These are phyloP conservation scores for Tipula helvola DNA, from an alignment of 2,888 invertebrate genomes.

Conservation along the genomic window DNA sequence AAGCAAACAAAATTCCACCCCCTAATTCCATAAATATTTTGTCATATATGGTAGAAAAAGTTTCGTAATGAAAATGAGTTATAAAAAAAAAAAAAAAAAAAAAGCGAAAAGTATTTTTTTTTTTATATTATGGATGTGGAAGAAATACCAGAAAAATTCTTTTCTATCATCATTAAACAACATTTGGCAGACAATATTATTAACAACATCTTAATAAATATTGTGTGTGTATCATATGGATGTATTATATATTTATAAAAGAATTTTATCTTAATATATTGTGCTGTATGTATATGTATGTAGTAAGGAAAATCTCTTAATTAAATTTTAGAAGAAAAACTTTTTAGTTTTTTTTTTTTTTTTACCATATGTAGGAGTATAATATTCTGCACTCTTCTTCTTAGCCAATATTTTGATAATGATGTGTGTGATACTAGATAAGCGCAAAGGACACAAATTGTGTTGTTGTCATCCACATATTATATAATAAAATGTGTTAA, in stretches of 20 bases:
- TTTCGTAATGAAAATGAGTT: not conserved
- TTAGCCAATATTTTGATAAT: not conserved
- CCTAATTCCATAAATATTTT: not conserved
- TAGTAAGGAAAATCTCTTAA: not conserved
- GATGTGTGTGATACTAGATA: not conserved
- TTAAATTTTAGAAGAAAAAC: not conserved
- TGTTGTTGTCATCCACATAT: not conserved
- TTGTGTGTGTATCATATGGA: not conserved
- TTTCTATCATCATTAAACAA: not conserved
- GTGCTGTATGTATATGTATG: too few relatives aligned
- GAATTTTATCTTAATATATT: not conserved
- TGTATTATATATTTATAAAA: not conserved
- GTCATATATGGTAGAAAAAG: not conserved
- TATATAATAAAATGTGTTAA: not conserved
- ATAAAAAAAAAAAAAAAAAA: not conserved
- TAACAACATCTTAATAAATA: not conserved
- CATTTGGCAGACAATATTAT: slow-evolving; percentile 4
- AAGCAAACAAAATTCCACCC: not conserved
- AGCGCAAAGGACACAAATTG: not conserved
- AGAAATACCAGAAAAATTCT: not conserved
- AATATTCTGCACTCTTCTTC: not conserved
- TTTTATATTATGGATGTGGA: not conserved
- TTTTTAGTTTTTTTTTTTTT: not conserved
- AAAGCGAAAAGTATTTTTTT: not conserved
- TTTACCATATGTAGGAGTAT: not conserved